These are phyloP conservation scores for Trachelus iudaicus DNA, from an alignment of 2,888 invertebrate species.

Conservation along the genomic window DNA sequence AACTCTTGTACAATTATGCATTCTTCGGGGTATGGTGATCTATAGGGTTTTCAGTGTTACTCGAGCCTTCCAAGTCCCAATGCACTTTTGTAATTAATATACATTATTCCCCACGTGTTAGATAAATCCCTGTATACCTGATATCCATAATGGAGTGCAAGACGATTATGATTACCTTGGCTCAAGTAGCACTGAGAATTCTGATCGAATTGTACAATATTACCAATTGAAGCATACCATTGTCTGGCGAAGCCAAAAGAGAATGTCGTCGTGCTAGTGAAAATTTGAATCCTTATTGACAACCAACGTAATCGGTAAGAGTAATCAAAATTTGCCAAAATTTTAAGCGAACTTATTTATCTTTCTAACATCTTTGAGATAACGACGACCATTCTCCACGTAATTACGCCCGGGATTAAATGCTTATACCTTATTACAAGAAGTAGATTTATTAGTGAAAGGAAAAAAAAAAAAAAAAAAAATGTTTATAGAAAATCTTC, in stretches of 20 bases:
- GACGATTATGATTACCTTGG: neutral
- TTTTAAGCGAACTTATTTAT: neutral
- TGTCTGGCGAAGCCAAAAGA: neutral
- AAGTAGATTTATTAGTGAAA: neutral
- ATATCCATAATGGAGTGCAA: too few species aligned
- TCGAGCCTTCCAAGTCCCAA: neutral
- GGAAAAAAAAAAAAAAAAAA: neutral
- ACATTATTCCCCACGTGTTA: neutral
- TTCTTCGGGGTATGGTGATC: neutral
- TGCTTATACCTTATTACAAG: neutral
- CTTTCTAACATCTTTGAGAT: neutral
- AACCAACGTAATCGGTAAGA: neutral
- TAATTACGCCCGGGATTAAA: neutral
- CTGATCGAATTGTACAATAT: neutral
- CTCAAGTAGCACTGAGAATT: neutral
- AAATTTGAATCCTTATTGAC: neutral
- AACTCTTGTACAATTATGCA: neutral
- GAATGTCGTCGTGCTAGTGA: neutral
- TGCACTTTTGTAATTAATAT: neutral
- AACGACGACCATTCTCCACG: neutral
- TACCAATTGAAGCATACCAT: neutral
- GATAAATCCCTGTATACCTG: neutral
- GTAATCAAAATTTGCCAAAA: neutral
- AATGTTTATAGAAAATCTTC: neutral
- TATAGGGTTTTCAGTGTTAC: neutral